A percentile compares a stretch with the other conserved stretches of the same genome.
These are phyloP conservation scores for Campodea augens DNA, from an alignment of 1,140 invertebrate genomes.

Conservation along the genomic window DNA sequence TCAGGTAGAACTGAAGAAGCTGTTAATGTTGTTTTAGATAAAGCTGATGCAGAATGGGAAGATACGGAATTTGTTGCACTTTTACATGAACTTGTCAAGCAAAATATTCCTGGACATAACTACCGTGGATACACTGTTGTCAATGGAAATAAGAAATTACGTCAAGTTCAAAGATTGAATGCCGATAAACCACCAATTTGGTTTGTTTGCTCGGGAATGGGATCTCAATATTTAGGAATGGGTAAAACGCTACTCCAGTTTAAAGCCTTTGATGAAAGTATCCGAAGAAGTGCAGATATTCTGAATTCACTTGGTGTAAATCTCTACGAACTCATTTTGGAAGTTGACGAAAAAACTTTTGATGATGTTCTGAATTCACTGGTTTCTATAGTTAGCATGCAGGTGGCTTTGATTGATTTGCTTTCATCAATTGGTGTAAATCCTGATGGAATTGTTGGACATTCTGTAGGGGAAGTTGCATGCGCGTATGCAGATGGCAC, in stretches of 20 bases:
- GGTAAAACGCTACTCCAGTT: slow-evolving; percentile 50
- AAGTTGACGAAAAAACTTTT: slow-evolving; percentile 49
- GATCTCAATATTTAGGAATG: slow-evolving; percentile 74
- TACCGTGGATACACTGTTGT: no score
- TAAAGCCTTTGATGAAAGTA: slow-evolving; percentile 53
- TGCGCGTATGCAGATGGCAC: slow-evolving; percentile 94
- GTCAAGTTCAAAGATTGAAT: no score
- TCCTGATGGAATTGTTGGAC: slow-evolving; percentile 86
- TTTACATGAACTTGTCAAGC: no score
- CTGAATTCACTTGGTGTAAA: slow-evolving; percentile 59
- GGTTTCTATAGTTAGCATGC: slow-evolving; percentile 82
- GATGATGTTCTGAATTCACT: slow-evolving; percentile 75
- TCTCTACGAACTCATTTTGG: slow-evolving; percentile 57
- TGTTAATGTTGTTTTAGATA: slow-evolving; percentile 42
- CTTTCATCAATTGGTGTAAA: slow-evolving; percentile 53
- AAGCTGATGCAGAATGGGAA: no score
- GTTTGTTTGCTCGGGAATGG: slow-evolving; percentile 83
- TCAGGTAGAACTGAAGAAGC: slow-evolving; percentile 51
- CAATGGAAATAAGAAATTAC: no score
- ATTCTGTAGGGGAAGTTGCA: slow-evolving; percentile 85
- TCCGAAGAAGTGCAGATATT: slow-evolving; percentile 51
- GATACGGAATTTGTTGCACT: no score
- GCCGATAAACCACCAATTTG: no score
- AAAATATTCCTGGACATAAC: no score
- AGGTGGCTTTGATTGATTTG: slow-evolving; percentile 73